Evolutionary conservation across 2,113 vertebrate species (phyloP).

Genomic region (Microtus oregoni): DNA sequence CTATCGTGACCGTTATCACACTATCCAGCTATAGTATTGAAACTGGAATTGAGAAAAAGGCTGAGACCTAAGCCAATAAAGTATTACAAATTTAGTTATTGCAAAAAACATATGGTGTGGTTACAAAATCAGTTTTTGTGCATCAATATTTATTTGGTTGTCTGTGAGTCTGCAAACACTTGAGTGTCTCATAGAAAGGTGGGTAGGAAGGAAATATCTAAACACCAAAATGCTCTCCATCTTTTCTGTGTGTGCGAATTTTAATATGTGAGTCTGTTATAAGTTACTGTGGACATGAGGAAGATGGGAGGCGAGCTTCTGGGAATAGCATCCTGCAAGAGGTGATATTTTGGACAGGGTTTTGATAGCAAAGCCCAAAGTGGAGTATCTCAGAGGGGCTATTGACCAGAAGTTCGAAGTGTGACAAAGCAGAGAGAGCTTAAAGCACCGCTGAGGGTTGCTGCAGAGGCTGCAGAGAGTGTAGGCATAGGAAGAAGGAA

Average conservation of each 20-base stretch:
- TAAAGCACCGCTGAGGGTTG: not conserved
- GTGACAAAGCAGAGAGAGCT: not conserved
- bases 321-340: not conserved
- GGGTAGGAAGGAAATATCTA: not conserved
- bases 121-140: not conserved
- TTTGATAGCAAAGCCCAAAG: not conserved
- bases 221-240: conserved; percentile 3
- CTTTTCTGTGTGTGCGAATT: not conserved
- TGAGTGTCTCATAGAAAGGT: not conserved
- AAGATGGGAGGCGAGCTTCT: not conserved
- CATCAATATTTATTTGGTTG: not conserved
- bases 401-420: not conserved
- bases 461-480: not conserved
- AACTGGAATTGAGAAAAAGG: not conserved
- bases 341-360: not conserved
- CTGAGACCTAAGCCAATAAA: not conserved
- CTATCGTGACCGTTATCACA: not conserved
- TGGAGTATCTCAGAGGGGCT: not conserved
- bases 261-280: not conserved
- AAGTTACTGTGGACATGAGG: not conserved
- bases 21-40: not conserved
- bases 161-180: not conserved
- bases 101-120: not conserved
- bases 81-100: not conserved
- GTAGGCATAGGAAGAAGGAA: not conserved